Conservation (phyloP, 2,797 vertebrate species). For the Cynodonichthys magdalenae region DNA sequence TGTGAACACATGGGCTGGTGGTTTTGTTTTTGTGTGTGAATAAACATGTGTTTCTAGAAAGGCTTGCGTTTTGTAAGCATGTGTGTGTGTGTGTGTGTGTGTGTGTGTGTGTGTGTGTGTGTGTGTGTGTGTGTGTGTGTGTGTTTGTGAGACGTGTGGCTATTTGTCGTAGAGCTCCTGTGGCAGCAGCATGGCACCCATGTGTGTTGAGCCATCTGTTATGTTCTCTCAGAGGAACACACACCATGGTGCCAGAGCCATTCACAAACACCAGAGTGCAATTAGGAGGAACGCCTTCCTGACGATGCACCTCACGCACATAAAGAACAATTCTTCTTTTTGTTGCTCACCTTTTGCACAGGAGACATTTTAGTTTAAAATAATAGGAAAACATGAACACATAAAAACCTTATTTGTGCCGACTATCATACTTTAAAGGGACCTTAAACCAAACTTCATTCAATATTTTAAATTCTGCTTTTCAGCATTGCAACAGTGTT, state of each 20-base stretch:
- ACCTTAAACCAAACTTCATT: neutral
- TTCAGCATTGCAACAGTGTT: too few species aligned
- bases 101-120: slow-evolving; percentile 16
- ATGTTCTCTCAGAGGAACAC: slow-evolving; percentile 79
- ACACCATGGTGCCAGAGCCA: slow-evolving; percentile 67
- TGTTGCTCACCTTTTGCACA: slow-evolving; percentile 1
- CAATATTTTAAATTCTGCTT: too few species aligned
- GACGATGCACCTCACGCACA: slow-evolving; percentile 14
- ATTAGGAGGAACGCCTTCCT: slow-evolving; percentile 39
- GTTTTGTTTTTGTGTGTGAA: slow-evolving; percentile 12
- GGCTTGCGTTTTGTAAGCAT: slow-evolving; percentile 28
- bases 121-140: slow-evolving; percentile 27
- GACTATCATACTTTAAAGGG: too few species aligned
- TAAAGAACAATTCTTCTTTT: slow-evolving; percentile 7
- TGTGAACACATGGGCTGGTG: neutral
- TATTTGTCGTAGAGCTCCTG: slow-evolving; percentile 63
- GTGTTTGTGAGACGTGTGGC: slow-evolving; percentile 24
- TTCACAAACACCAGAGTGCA: slow-evolving; percentile 70
- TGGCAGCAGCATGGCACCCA: slow-evolving; percentile 72
- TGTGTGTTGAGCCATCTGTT: slow-evolving; percentile 82
- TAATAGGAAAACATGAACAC: neutral
- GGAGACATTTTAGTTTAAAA: slow-evolving; percentile 1
- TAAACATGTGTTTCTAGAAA: slow-evolving; percentile 23
- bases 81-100: slow-evolving; percentile 33
- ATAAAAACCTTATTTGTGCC: neutral